These are phyloP conservation scores for Ennomos erosarius DNA, from an alignment of 2,888 invertebrate genomes.

Conservation along the genomic window DNA sequence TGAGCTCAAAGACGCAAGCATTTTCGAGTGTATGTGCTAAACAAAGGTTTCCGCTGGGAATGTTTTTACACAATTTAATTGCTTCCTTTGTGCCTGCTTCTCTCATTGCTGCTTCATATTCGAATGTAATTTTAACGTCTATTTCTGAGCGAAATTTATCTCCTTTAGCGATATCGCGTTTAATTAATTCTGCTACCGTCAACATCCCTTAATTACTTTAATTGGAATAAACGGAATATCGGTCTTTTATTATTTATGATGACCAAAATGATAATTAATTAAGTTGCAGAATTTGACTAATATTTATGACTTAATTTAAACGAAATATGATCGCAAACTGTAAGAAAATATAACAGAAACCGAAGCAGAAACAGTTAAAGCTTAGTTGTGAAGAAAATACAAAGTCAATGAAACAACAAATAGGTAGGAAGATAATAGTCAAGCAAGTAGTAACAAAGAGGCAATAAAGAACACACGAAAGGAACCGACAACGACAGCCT, in stretches of 20 bases:
- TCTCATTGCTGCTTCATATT: slow-evolving; percentile 36
- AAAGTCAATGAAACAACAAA: slow-evolving; percentile 16
- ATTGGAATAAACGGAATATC: slow-evolving; percentile 30
- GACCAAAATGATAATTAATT: slow-evolving; percentile 14
- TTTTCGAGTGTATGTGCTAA: slow-evolving; percentile 42
- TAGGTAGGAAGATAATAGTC: slow-evolving; percentile 15
- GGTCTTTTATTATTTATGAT: slow-evolving; percentile 21
- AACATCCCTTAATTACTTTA: slow-evolving; percentile 27
- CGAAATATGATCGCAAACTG: neutral
- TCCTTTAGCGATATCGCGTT: slow-evolving; percentile 28
- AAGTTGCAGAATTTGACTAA: slow-evolving; percentile 5
- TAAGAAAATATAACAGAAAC: neutral
- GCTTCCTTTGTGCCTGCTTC: slow-evolving; percentile 54
- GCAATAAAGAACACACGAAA: slow-evolving; percentile 40
- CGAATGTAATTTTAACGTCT: slow-evolving; percentile 33
- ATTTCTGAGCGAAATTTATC: slow-evolving; percentile 32
- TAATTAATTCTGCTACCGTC: slow-evolving; percentile 32
- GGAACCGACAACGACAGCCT: slow-evolving; percentile 26
- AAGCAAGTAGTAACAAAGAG: slow-evolving; percentile 34
- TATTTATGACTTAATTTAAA: slow-evolving; percentile 2
- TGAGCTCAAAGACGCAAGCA: slow-evolving; percentile 52
- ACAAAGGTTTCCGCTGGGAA: slow-evolving; percentile 51
- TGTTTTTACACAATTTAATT: slow-evolving; percentile 59
- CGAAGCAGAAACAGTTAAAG: neutral
- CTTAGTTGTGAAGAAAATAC: neutral